Conservation (phyloP, 2,888 invertebrate species). For the Criorhina ranunculi region DNA sequence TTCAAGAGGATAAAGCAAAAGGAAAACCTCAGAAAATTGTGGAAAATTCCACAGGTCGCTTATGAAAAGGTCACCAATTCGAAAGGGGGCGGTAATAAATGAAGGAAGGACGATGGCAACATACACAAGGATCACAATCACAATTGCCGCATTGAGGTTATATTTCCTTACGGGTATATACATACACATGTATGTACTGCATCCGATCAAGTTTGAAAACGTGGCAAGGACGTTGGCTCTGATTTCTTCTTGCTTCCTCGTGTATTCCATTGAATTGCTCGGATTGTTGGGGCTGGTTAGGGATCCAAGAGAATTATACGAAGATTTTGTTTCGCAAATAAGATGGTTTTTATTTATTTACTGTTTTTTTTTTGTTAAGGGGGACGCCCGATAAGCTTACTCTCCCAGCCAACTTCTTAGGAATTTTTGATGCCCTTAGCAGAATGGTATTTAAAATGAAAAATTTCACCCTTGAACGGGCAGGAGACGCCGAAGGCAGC, state of each 20-base stretch:
- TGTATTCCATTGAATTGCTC: slow-evolving; percentile 10
- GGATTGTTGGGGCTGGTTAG: slow-evolving; percentile 61
- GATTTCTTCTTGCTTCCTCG: slow-evolving; percentile 17
- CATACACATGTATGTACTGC: slow-evolving; percentile 16
- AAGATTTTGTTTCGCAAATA: background rate
- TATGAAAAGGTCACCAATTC: slow-evolving; percentile 57
- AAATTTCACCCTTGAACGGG: background rate
- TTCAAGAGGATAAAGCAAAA: slow-evolving; percentile 34
- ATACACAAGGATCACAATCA: slow-evolving; percentile 16
- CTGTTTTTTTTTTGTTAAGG: background rate
- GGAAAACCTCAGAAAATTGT: slow-evolving; percentile 50
- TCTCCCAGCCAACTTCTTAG: slow-evolving; percentile 23
- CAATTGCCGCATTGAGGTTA: slow-evolving; percentile 30
- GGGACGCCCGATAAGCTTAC: slow-evolving; percentile 9
- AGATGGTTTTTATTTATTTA: background rate
- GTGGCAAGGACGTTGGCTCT: slow-evolving; percentile 39
- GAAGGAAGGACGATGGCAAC: background rate
- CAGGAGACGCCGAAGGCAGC: background rate
- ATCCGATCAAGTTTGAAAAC: slow-evolving; percentile 38
- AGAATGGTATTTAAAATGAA: slow-evolving; percentile 22
- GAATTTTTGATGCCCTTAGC: slow-evolving; percentile 11
- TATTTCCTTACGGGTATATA: slow-evolving; percentile 26
- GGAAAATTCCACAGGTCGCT: slow-evolving; percentile 61
- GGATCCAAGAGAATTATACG: slow-evolving; percentile 16
- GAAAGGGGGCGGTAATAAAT: background rate